These are phyloP conservation scores for Amblyopsis rosae DNA, from an alignment of 2,113 vertebrate species.

Conservation along the genomic window DNA sequence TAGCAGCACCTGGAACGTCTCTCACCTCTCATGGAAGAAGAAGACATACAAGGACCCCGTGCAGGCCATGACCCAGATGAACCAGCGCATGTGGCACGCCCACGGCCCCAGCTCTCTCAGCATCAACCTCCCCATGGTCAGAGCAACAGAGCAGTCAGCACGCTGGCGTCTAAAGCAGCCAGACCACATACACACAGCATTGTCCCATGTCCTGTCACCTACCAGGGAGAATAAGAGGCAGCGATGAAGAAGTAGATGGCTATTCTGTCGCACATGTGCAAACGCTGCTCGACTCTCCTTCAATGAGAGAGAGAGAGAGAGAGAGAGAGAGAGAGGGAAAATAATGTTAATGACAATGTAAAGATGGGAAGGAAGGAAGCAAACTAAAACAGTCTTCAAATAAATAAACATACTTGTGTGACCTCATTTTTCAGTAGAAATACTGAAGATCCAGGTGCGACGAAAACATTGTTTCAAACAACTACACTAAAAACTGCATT, in stretches of 20 bases:
- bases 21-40: constrained; percentile 91
- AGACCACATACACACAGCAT: neutral
- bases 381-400: neutral
- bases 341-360: neutral
- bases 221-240: constrained; percentile 91
- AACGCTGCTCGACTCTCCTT: constrained; percentile 86
- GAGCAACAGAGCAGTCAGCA: neutral
- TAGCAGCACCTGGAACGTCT: neutral
- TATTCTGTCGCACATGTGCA: constrained; percentile 94
- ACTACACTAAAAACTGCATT: neutral
- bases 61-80: constrained; percentile 90
- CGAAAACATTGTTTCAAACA: neutral
- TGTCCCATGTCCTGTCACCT: constrained; percentile 61
- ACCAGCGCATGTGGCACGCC: constrained; percentile 90
- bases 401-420: neutral
- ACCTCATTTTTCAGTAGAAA: neutral
- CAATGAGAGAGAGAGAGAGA: neutral
- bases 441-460: neutral
- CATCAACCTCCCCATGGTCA: constrained; percentile 79
- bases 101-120: constrained; percentile 89
- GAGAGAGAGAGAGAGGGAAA: neutral
- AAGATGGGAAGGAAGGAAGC: neutral
- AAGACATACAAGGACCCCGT: constrained; percentile 83
- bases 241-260: constrained; percentile 97
- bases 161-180: neutral